These are phyloP conservation scores for Limulus polyphemus DNA, from an alignment of 2,888 invertebrate genomes.

Conservation along the genomic window DNA sequence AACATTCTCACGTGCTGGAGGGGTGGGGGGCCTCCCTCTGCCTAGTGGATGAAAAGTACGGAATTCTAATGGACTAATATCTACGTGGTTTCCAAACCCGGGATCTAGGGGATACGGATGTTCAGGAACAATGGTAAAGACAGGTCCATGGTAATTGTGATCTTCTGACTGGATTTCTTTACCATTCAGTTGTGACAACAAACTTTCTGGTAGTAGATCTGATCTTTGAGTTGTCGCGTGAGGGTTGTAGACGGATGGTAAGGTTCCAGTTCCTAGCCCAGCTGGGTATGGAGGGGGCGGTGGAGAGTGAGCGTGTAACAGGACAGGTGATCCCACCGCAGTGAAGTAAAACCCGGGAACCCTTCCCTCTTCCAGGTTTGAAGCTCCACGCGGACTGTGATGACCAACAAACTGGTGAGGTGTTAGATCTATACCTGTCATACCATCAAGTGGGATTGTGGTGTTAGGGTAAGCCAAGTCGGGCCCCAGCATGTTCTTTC, in stretches of 20 bases:
- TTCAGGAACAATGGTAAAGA: not conserved
- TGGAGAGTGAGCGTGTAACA: not conserved
- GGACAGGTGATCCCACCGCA: conserved; percentile 6
- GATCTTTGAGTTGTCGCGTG: no score
- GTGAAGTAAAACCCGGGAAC: conserved; percentile 1
- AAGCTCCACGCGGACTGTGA: conserved; percentile 3
- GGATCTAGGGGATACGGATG: not conserved
- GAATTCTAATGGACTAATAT: not conserved
- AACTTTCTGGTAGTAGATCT: not conserved
- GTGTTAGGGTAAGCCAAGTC: conserved; percentile 15
- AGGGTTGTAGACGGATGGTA: not conserved
- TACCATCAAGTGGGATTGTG: conserved; percentile 4
- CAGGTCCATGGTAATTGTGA: not conserved
- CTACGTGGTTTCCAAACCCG: no score
- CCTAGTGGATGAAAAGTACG: conserved; percentile 11
- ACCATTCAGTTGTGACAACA: not conserved
- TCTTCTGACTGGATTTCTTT: not conserved
- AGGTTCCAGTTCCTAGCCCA: not conserved
- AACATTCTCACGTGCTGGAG: conserved; percentile 18
- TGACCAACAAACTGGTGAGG: conserved; percentile 6
- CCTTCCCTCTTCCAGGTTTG: not conserved
- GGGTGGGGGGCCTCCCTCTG: conserved; percentile 14
- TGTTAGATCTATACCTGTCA: conserved; percentile 4
- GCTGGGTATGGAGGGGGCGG: no score
- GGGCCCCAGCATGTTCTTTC: conserved; percentile 22